phyloP scores from a whole-genome alignment of 2,113 vertebrate species.

The Periophthalmus modestus region DNA sequence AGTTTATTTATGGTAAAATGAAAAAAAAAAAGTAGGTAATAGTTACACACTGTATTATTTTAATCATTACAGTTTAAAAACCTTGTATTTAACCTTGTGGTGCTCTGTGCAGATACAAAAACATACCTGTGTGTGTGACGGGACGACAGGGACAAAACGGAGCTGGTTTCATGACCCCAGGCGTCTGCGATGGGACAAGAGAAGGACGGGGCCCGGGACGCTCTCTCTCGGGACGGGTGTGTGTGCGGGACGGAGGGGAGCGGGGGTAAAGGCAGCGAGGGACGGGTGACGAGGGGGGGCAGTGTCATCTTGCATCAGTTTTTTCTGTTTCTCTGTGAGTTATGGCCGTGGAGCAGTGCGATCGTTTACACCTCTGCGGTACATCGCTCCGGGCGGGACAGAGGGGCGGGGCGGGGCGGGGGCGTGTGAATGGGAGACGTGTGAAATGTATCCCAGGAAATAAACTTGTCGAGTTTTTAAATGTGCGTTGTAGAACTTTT shows the following conservation, averaged over 20 bases:
- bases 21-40: no score
- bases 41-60: no score
- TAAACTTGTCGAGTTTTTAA: background rate
- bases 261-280: background rate
- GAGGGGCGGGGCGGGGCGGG: slow-evolving; percentile 3
- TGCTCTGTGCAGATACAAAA: no score
- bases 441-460: background rate
- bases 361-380: slow-evolving; percentile 57
- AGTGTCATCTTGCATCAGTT: slow-evolving; percentile 59
- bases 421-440: background rate
- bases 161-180: slow-evolving; percentile 74
- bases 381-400: slow-evolving; percentile 29
- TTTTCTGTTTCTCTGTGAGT: slow-evolving; percentile 47
- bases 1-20: no score
- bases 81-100: no score
- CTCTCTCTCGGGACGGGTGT: background rate
- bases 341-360: slow-evolving; percentile 56
- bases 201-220: slow-evolving; percentile 21
- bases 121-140: background rate
- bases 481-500: no score
- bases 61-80: no score
- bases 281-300: slow-evolving; percentile 9
- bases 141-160: slow-evolving; percentile 54
- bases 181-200: slow-evolving; percentile 44
- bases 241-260: background rate